Evolutionary conservation across 2,888 invertebrate species (phyloP).

Genomic region (Acrobasis repandana): DNA sequence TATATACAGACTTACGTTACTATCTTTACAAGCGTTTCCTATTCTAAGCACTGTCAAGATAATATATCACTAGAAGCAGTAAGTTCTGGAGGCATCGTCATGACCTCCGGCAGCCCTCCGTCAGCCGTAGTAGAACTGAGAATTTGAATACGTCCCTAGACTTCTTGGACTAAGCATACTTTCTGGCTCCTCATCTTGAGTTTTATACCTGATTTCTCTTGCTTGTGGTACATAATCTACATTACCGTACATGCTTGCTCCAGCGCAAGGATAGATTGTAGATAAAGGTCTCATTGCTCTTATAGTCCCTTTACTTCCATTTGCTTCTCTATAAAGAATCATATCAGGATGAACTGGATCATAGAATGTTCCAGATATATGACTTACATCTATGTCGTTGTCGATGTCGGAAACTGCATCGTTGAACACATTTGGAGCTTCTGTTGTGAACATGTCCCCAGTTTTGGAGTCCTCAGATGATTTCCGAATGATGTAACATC

Average conservation of each 20-base stretch:
- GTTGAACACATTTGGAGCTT: constrained; percentile 72
- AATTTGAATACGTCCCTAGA: constrained; percentile 64
- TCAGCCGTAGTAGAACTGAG: constrained; percentile 75
- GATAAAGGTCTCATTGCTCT: constrained; percentile 75
- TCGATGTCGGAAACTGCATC: constrained; percentile 72
- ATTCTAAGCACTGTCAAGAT: constrained; percentile 23
- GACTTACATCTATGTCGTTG: constrained; percentile 70
- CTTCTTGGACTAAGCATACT: constrained; percentile 70
- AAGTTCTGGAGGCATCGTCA: constrained; percentile 52
- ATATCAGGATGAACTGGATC: constrained; percentile 76
- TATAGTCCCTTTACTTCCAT: constrained; percentile 62
- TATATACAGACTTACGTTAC: constrained; percentile 26
- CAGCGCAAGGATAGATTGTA: constrained; percentile 69
- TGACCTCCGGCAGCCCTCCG: constrained; percentile 45
- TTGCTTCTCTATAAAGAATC: constrained; percentile 70
- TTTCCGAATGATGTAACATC: constrained; percentile 55
- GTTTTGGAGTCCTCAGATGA: constrained; percentile 60
- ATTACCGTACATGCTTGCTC: constrained; percentile 73
- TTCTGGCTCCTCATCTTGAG: constrained; percentile 57
- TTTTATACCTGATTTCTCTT: constrained; percentile 54
- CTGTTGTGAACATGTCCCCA: constrained; percentile 73
- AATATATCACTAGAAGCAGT: constrained; percentile 51
- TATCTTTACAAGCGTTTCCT: constrained; percentile 33
- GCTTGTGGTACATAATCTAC: constrained; percentile 62
- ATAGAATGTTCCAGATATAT: constrained; percentile 75